phyloP scores from a whole-genome alignment of 2,113 vertebrate species.

The Trinectes maculatus region DNA sequence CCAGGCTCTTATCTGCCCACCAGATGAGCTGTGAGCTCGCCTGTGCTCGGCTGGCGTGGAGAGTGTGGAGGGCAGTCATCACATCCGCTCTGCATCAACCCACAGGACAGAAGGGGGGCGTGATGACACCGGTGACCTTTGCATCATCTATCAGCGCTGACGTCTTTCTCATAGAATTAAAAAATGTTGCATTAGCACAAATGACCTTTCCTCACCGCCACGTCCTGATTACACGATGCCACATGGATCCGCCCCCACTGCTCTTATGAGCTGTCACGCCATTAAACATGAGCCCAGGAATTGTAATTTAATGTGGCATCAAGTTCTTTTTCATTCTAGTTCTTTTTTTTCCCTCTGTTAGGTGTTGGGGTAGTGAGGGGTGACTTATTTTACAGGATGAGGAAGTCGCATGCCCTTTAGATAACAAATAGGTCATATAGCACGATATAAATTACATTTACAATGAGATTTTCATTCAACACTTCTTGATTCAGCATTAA shows the following conservation, averaged over 20 bases:
- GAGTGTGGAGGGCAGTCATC: constrained; percentile 53
- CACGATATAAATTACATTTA: too few relatives aligned
- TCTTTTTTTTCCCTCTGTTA: neutral
- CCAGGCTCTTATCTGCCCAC: constrained; percentile 49
- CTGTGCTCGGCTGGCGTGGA: constrained; percentile 35
- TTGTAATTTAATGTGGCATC: constrained; percentile 29
- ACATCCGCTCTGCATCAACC: constrained; percentile 58
- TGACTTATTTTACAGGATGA: constrained; percentile 14
- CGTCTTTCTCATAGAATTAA: constrained; percentile 58
- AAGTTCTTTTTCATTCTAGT: constrained; percentile 12
- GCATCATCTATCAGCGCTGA: constrained; percentile 58
- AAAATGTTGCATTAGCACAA: constrained; percentile 70
- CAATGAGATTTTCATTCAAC: constrained; percentile 24
- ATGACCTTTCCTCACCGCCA: constrained; percentile 71
- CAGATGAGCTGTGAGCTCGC: constrained; percentile 35
- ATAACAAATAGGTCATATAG: constrained; percentile 40
- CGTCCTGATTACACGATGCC: constrained; percentile 62
- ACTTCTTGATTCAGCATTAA: constrained; percentile 25
- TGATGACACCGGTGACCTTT: constrained; percentile 67
- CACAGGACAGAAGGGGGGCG: constrained; percentile 63
- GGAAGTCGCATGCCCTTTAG: constrained; percentile 30
- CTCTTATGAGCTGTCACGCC: constrained; percentile 34
- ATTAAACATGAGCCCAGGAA: constrained; percentile 39
- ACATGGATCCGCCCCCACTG: constrained; percentile 48
- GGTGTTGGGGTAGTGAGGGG: neutral